Conservation (phyloP, 2,888 invertebrate genomes). For the Horisme vitalbata region DNA sequence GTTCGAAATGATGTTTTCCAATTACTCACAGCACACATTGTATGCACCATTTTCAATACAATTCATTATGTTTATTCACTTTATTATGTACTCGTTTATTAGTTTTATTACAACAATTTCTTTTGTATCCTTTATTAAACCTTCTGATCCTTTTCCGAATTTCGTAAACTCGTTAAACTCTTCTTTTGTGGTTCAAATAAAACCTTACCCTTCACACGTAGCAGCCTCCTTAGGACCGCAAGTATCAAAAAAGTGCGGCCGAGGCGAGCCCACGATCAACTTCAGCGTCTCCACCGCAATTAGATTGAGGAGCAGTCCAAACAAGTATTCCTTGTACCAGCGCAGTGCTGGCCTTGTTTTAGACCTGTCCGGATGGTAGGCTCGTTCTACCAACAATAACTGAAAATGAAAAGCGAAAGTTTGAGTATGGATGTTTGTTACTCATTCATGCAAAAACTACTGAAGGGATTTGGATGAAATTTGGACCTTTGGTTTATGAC, state of each 20-base stretch:
- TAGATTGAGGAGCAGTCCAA: slow-evolving; percentile 83
- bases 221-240: slow-evolving; percentile 85
- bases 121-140: too few relatives aligned
- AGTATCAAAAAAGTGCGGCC: slow-evolving; percentile 90
- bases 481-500: too few relatives aligned
- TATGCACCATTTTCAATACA: too few relatives aligned
- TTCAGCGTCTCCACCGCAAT: slow-evolving; percentile 84
- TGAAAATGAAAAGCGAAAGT: slow-evolving; percentile 45
- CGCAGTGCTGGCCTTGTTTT: slow-evolving; percentile 57
- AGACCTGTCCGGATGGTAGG: slow-evolving; percentile 44
- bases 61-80: too few relatives aligned
- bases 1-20: too few relatives aligned
- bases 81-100: too few relatives aligned
- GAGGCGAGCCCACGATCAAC: slow-evolving; percentile 85
- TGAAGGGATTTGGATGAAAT: too few relatives aligned
- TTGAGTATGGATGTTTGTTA: too few relatives aligned
- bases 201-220: slow-evolving; percentile 78
- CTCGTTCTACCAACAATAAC: slow-evolving; percentile 63
- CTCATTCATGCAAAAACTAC: too few relatives aligned
- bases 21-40: too few relatives aligned
- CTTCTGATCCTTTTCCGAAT: too few relatives aligned
- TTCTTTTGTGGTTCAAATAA: not conserved
- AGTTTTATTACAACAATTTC: too few relatives aligned
- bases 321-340: slow-evolving; percentile 85
- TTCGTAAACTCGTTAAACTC: not conserved